A percentile compares a stretch with the other conserved stretches of the same genome.
phyloP scores from a whole-genome alignment of 2,797 vertebrate species.

The Parambassis ranga region DNA sequence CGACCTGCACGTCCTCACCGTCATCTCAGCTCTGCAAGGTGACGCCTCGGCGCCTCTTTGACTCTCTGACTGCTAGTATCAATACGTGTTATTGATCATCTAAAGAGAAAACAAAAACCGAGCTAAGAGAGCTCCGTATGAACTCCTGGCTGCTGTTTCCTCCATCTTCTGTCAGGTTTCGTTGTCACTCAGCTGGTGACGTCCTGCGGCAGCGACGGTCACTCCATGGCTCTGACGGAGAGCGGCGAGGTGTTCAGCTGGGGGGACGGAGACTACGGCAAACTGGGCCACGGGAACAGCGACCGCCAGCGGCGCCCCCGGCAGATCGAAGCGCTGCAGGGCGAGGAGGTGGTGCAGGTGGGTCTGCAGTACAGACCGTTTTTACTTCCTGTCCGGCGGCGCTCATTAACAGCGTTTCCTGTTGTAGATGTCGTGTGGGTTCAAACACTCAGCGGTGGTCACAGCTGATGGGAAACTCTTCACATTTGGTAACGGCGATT shows the following conservation, averaged over 20 bases:
- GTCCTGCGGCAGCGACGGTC: conserved; percentile 84
- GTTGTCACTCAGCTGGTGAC: conserved; percentile 85
- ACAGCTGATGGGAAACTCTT: conserved; percentile 84
- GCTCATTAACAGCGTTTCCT: too few relatives aligned
- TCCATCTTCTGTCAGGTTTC: conserved; percentile 68
- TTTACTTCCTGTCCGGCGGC: too few relatives aligned
- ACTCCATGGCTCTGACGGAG: conserved; percentile 85
- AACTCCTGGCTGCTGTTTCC: background rate
- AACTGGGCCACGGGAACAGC: conserved; percentile 85
- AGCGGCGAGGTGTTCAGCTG: conserved; percentile 88
- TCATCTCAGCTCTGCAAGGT: conserved; percentile 98
- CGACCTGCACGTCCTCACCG: conserved; percentile 93
- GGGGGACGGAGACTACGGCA: conserved; percentile 86
- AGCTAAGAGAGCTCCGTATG: background rate
- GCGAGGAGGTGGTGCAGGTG: conserved; percentile 87
- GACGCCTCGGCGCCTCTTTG: background rate
- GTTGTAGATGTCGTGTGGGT: conserved; percentile 84
- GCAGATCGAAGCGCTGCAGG: conserved; percentile 84
- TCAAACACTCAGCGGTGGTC: conserved; percentile 84
- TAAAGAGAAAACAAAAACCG: background rate
- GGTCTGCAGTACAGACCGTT: background rate
- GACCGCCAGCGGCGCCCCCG: conserved; percentile 83
- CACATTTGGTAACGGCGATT: conserved; percentile 85
- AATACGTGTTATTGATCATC: too few relatives aligned
- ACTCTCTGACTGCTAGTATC: too few relatives aligned